Evolutionary conservation across 2,888 invertebrate genomes (phyloP), one percentile per base, ranked within the genome.

Genomic region (Parochlus steinenii): DNA sequence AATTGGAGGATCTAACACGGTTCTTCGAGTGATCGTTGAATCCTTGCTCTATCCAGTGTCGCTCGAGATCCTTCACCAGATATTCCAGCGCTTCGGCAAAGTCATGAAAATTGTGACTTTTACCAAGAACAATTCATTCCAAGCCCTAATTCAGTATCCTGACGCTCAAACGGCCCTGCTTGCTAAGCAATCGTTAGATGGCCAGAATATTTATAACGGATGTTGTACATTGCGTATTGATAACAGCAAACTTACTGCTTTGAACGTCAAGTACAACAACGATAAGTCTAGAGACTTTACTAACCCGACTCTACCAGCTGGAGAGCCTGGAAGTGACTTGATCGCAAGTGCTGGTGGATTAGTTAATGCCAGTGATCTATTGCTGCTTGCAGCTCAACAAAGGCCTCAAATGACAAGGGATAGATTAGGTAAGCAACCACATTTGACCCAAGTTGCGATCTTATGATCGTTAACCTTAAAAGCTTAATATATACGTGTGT

Each of bases 221-320:
- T 98, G 98, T 67, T 97, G 97, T 70, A 97, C 95, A 38, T 71
- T 98, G 53, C 82, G 95, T 61, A 97, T 98, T 61, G 97, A 98
- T 65, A 98, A 93, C 69, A 93, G 93, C 50, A 98, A 98, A 67
- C 75, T 98, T 74, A 82, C 87, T 50, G 89, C 87, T 49, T 71
- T 98, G 51, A 97, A 97, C 64, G 97, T 98, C 48, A 93, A 95
- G 62, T 99, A 93, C 70, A 99, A 98, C 71, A 99, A 98, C 65
- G 98, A 99, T 69, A 98, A 99, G 67, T 93, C 92, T 42, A 72
- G 97, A 41, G 98, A 98, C 67, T 98, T 93, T 70, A 98, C 97
- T 49, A 97, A 98, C 64, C 97, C 97, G 34, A 82, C 81, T 56
- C 73, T 98, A 56, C 97, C 97, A 5, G 86, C 89, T 35, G 97